These are phyloP conservation scores for Lagopus leucura DNA, from an alignment of 2,113 vertebrate species.

Conservation along the genomic window DNA sequence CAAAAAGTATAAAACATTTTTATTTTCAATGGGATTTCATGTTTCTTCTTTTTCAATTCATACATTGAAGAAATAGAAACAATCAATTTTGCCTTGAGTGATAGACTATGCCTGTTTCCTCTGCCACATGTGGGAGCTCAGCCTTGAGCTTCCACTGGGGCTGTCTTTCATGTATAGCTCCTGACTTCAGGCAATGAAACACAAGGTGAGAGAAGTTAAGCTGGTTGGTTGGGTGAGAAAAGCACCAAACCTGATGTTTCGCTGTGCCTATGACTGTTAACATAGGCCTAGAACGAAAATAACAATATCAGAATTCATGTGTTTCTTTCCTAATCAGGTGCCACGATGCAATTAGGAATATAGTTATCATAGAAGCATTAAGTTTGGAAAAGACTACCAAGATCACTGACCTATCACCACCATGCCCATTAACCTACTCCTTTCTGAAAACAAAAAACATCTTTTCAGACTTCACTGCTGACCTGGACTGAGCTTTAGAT, in stretches of 20 bases:
- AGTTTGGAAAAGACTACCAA: no score
- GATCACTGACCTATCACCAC: no score
- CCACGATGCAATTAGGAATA: not conserved
- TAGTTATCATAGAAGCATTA: not conserved
- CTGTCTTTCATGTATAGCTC: not conserved
- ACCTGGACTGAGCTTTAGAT: not conserved
- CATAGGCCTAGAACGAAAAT: not conserved
- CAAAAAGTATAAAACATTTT: not conserved
- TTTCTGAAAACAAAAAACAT: not conserved
- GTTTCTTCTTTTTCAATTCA: not conserved
- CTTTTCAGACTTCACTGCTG: not conserved
- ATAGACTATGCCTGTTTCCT: not conserved
- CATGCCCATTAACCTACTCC: no score
- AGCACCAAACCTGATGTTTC: not conserved
- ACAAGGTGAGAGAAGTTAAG: not conserved
- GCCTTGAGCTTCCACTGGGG: not conserved
- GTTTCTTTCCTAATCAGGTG: not conserved
- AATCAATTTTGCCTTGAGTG: not conserved
- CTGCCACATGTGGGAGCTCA: accelerated
- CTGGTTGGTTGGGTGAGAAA: not conserved
- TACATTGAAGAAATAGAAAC: not conserved
- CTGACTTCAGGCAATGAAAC: not conserved
- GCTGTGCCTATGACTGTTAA: not conserved
- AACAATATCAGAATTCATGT: not conserved
- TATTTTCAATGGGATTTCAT: not conserved